Conservation (phyloP, 2,113 vertebrate genomes). For the Clarias gariepinus region DNA sequence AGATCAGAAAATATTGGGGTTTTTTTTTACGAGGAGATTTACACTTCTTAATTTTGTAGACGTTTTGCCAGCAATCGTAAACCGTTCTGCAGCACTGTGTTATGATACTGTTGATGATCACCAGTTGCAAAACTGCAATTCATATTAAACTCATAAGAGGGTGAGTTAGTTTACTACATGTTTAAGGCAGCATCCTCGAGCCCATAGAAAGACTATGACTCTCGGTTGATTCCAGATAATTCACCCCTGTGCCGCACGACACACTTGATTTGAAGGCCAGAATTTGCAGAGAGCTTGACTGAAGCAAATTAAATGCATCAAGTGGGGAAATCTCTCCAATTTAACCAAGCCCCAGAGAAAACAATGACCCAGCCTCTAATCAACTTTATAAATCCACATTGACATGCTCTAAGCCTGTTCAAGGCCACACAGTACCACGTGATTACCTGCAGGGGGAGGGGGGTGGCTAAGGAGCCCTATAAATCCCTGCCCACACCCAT, state of each 20-base stretch:
- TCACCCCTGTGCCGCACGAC: conserved; percentile 29
- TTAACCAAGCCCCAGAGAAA: conserved; percentile 57
- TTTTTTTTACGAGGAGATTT: conserved; percentile 14
- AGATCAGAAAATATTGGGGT: not conserved
- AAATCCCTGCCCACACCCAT: conserved; percentile 39
- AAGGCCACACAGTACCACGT: conserved; percentile 43
- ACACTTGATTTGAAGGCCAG: conserved; percentile 40
- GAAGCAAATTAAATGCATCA: conserved; percentile 52
- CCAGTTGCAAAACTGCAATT: conserved; percentile 4
- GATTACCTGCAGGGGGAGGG: conserved; percentile 20
- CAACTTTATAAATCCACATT: conserved; percentile 63
- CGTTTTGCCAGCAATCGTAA: conserved; percentile 1
- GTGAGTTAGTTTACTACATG: not conserved
- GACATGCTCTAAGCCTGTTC: conserved; percentile 61
- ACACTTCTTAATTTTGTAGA: conserved; percentile 14
- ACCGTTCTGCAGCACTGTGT: not conserved
- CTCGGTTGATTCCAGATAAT: conserved; percentile 40
- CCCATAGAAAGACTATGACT: not conserved
- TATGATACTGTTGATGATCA: conserved; percentile 12
- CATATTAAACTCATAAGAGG: not conserved
- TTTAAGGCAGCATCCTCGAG: conserved; percentile 6
- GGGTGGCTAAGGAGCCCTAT: conserved; percentile 7
- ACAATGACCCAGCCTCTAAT: conserved; percentile 63
- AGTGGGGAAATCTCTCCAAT: conserved; percentile 33
- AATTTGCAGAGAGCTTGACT: conserved; percentile 31